Percentiles rank a stretch among this genome's conserved stretches.
These are phyloP conservation scores for Stomatorhinus ivindoensis DNA, from an alignment of 2,113 vertebrate species.

Conservation along the genomic window DNA sequence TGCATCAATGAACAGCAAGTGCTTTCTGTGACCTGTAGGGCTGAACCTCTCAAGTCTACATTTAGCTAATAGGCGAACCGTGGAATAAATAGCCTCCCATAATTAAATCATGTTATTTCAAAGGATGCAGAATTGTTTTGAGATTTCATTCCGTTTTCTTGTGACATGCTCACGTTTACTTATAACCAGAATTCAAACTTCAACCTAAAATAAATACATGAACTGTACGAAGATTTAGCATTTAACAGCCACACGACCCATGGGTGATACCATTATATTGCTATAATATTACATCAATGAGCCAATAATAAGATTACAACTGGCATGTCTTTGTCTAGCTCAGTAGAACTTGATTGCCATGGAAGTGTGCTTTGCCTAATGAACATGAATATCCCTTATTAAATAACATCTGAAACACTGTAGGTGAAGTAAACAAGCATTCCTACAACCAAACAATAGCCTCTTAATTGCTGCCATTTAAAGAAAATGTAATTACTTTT, in stretches of 20 bases:
- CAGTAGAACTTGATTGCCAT: neutral
- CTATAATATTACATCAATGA: neutral
- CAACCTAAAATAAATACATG: neutral
- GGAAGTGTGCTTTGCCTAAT: neutral
- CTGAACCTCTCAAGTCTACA: neutral
- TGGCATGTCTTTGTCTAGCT: neutral
- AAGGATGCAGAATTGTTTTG: conserved; percentile 22
- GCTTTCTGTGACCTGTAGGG: neutral
- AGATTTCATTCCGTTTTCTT: neutral
- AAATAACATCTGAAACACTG: neutral
- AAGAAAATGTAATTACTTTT: neutral
- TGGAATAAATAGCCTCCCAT: conserved; percentile 20
- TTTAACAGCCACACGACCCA: neutral
- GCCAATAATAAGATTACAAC: neutral
- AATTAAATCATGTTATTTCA: conserved; percentile 28
- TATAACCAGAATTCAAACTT: neutral
- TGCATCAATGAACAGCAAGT: neutral
- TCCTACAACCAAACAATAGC: neutral
- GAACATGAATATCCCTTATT: neutral
- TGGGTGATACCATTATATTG: neutral
- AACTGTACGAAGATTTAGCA: neutral
- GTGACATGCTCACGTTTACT: neutral
- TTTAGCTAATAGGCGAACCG: conserved; percentile 16
- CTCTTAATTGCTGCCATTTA: neutral
- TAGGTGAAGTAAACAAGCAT: conserved; percentile 1